Evolutionary conservation across 2,113 vertebrate species (phyloP), one percentile per base, ranked within the genome.

Genomic region (Catharus minimus): DNA sequence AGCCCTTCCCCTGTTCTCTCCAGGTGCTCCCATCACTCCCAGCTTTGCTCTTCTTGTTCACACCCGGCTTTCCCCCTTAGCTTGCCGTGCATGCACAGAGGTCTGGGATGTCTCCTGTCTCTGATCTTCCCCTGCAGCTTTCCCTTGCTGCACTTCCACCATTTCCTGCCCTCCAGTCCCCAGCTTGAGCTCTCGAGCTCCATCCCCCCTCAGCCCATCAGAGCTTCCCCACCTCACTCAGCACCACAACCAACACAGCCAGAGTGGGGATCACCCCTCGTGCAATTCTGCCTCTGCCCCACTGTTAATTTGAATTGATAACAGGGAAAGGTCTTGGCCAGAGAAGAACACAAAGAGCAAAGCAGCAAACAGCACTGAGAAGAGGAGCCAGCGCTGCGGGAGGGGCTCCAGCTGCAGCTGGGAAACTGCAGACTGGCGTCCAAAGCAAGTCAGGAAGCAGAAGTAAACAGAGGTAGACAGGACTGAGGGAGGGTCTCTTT

Each of bases 191-290:
- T 56, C 53, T 47, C 16, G 0, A 43, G 47, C 36, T 56, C 53
- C 56, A 30, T 38, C 53, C 33, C 28, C 24, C 19, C 57, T 55
- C 24, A 20, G 9, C 6, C 52, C 39, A 1, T 39, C 76, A 24
- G 55, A 68, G 41, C 38, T 72, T 65, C 65, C 11, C 38, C 10
- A 5, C 17, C 7, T 91, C 38, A 8, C 50, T 36, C 52, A 7
- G 47, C 5, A 41, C n/a, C 58, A 21, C 6, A 3, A 15, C 38
- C 33, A 10, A 4, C 26, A 13, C 0, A 1, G 12, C 8, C 41
- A 11, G 57, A 60, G 43, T 1, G 3, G 2, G 17, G 53, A 57
- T 53, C 68, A 21, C 46, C 38, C 47, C 46, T 44, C 4, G 0
- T 10, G 28, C 55, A 2, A 32, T 77, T 77, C 50, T 77, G 27